These are phyloP conservation scores for Calypte anna DNA, from an alignment of 2,113 vertebrate genomes.

Conservation along the genomic window DNA sequence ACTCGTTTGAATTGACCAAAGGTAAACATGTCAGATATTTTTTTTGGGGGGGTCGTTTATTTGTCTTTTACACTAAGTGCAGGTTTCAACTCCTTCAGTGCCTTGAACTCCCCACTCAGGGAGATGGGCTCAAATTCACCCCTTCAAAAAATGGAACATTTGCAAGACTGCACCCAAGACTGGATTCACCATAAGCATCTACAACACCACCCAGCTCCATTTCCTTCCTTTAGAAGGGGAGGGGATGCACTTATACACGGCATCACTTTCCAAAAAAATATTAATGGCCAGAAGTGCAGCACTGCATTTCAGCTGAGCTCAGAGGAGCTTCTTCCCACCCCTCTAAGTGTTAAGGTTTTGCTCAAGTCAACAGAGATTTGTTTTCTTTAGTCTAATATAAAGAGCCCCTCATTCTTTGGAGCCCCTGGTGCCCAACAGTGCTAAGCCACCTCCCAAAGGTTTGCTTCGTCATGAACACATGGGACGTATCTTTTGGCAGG, in stretches of 20 bases:
- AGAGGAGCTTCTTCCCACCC: not conserved
- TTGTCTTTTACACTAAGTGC: not conserved
- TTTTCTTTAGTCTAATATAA: not conserved
- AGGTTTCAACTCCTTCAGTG: not conserved
- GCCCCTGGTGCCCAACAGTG: not conserved
- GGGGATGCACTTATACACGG: not conserved
- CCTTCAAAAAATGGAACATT: not conserved
- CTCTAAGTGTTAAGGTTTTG: slow-evolving; percentile 1
- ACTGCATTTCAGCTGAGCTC: not conserved
- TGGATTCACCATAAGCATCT: not conserved
- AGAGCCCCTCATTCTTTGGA: not conserved
- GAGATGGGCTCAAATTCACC: not conserved
- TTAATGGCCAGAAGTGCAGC: not conserved
- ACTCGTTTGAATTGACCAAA: not conserved
- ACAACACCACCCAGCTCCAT: not conserved
- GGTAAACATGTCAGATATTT: not conserved
- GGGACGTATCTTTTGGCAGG: not conserved
- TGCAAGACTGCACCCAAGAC: not conserved
- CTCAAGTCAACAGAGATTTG: not conserved
- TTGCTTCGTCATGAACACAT: not conserved
- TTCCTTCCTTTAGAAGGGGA: not conserved
- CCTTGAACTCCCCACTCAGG: not conserved
- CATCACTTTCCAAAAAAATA: not conserved
- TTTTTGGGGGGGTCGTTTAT: not conserved
- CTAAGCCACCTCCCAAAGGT: not conserved